Evolutionary conservation across 2,888 invertebrate species (phyloP).

Genomic region (Sinotaia quadrata): DNA sequence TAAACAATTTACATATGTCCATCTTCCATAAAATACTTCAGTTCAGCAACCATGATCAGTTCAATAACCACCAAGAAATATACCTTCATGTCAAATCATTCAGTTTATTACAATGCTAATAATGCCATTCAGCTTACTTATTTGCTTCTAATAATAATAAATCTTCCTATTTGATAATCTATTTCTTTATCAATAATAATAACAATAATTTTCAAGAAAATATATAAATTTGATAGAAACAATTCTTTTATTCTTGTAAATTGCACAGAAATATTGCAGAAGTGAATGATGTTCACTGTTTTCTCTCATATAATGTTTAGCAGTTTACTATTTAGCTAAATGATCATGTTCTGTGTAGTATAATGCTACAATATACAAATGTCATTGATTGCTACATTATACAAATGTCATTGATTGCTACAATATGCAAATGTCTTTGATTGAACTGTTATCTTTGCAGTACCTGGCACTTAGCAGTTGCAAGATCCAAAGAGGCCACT

Average conservation of each 20-base stretch:
- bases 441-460: neutral
- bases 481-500: constrained; percentile 33
- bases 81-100: neutral
- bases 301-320: too few relatives aligned
- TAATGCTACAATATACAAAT: too few relatives aligned
- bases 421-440: neutral
- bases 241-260: too few relatives aligned
- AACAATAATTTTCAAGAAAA: neutral
- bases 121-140: neutral
- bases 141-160: neutral
- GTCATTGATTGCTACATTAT: too few relatives aligned
- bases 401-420: neutral
- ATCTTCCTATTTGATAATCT: neutral
- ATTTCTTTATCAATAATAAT: neutral
- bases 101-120: neutral
- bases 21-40: too few relatives aligned
- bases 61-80: too few relatives aligned
- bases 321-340: too few relatives aligned
- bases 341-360: too few relatives aligned
- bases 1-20: too few relatives aligned
- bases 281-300: too few relatives aligned
- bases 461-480: constrained; percentile 36
- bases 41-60: too few relatives aligned
- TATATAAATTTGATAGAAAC: neutral
- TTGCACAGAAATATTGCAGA: too few relatives aligned